These are phyloP conservation scores for Drosophila meridiana DNA, from an alignment of 2,888 invertebrate species.

Conservation along the genomic window DNA sequence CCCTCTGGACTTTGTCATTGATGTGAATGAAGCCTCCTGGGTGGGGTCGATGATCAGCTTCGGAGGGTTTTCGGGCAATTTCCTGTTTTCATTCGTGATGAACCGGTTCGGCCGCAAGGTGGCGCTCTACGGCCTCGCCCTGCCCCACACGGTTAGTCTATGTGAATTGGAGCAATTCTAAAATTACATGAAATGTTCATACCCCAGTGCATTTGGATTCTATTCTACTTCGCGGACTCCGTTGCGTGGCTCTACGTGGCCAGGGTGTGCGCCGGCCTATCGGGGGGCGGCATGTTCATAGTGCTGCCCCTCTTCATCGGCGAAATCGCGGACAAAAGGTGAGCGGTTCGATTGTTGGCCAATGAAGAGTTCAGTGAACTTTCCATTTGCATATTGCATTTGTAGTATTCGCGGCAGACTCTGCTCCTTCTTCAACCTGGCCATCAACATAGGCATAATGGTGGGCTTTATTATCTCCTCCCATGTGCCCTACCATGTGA, in stretches of 20 bases:
- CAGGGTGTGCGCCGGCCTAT: constrained; percentile 78
- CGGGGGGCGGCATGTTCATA: constrained; percentile 82
- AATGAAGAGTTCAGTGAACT: background rate
- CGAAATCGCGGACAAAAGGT: constrained; percentile 84
- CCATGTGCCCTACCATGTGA: constrained; percentile 68
- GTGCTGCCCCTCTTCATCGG: constrained; percentile 82
- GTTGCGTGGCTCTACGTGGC: constrained; percentile 81
- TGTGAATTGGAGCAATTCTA: background rate
- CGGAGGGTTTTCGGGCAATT: constrained; percentile 82
- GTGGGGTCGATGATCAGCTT: constrained; percentile 79
- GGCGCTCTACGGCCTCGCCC: constrained; percentile 74
- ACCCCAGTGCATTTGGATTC: constrained; percentile 79
- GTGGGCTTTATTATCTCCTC: constrained; percentile 67
- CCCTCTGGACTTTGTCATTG: constrained; percentile 73
- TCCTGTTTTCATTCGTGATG: constrained; percentile 74
- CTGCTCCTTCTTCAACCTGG: constrained; percentile 72
- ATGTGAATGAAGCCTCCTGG: constrained; percentile 82
- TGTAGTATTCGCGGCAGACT: constrained; percentile 80
- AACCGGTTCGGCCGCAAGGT: constrained; percentile 80
- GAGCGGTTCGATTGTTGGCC: constrained; percentile 37
- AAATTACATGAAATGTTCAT: background rate
- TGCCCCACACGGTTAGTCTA: constrained; percentile 82
- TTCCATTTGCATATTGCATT: background rate
- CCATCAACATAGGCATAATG: constrained; percentile 67
- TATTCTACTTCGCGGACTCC: constrained; percentile 76